A percentile compares a stretch with the other conserved stretches of the same genome.
Evolutionary conservation across 2,888 invertebrate genomes (phyloP).

Genomic region (Ceratothoa steindachneri): DNA sequence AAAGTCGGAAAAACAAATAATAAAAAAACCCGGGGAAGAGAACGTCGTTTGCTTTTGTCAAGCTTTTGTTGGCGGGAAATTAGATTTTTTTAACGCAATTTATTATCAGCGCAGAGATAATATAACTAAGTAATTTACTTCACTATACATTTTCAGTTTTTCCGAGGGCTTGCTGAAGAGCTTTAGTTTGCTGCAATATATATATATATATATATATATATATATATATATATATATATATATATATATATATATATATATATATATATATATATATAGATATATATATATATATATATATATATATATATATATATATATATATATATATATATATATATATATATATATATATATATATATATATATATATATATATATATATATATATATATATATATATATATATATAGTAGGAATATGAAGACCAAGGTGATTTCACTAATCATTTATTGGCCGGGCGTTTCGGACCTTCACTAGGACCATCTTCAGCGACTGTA

Average conservation of each 20-base stretch:
- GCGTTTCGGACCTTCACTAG: no score
- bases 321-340: conserved; percentile 15
- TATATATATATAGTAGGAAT: no score
- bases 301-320: conserved; percentile 8
- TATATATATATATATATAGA: conserved; percentile 1
- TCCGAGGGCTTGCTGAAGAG: no score
- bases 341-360: conserved; percentile 16
- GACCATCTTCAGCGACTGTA: no score
- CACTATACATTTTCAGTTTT: not conserved
- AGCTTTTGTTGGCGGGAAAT: not conserved
- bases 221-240: conserved; percentile 6
- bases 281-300: not conserved
- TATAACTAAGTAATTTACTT: not conserved
- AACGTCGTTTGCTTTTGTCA: not conserved
- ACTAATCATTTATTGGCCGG: no score
- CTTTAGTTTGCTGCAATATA: no score
- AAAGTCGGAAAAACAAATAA: not conserved
- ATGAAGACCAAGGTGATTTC: no score
- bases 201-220: conserved; percentile 4
- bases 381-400: conserved; percentile 4
- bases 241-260: not conserved
- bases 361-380: conserved; percentile 14
- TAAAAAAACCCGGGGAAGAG: not conserved
- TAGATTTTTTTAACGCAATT: not conserved
- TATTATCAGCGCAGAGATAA: not conserved